Percentiles rank a stretch among this genome's conserved stretches.
Evolutionary conservation across 2,888 invertebrate species (phyloP).

Genomic region (Hartigia nigra): DNA sequence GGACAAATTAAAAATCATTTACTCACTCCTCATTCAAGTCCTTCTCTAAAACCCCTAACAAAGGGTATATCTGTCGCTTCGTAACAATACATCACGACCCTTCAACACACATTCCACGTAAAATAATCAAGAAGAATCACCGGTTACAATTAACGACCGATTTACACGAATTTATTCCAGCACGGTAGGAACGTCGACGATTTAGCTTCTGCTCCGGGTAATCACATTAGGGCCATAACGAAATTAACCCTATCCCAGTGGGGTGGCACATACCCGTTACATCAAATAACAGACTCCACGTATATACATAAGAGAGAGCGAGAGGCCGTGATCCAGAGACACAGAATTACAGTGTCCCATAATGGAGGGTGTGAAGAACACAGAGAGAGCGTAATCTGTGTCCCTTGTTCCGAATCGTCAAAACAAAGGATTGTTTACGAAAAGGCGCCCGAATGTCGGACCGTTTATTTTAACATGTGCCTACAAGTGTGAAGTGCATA

Average conservation of each 20-base stretch:
- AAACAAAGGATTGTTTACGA: slow-evolving; percentile 6
- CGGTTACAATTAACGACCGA: background rate
- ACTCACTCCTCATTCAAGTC: background rate
- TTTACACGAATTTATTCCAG: background rate
- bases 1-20: background rate
- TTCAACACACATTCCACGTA: background rate
- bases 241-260: background rate
- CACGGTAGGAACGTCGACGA: background rate
- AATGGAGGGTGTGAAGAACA: background rate
- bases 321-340: background rate
- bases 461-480: slow-evolving; percentile 5
- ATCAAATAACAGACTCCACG: background rate
- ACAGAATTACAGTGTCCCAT: background rate
- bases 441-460: background rate
- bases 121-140: background rate
- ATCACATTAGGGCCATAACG: background rate
- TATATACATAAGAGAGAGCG: background rate
- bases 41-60: background rate
- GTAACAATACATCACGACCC: background rate
- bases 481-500: background rate
- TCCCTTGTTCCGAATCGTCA: slow-evolving; percentile 2
- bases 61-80: background rate
- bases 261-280: background rate
- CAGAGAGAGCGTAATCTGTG: background rate
- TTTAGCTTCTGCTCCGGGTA: background rate